phyloP scores from a whole-genome alignment of 2,113 vertebrate genomes.

The Cercocebus atys region DNA sequence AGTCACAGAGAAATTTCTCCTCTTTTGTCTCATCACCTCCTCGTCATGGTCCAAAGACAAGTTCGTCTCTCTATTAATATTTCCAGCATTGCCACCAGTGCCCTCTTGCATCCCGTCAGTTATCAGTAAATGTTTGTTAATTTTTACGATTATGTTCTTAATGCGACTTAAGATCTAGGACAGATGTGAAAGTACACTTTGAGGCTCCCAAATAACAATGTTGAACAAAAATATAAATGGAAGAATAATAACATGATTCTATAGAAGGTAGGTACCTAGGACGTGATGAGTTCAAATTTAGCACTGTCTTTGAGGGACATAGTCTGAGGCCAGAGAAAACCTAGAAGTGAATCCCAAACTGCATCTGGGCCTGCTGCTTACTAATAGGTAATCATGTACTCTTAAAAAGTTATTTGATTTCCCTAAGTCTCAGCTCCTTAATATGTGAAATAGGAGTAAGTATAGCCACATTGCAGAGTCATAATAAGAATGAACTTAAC shows the following conservation, averaged over 20 bases:
- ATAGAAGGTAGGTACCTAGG: neutral
- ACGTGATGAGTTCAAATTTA: neutral
- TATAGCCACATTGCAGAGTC: neutral
- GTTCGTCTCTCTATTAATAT: conserved; percentile 52
- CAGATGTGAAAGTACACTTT: neutral
- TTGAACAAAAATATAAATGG: neutral
- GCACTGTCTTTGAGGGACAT: neutral
- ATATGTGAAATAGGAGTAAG: neutral
- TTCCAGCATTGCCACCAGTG: neutral
- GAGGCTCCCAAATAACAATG: neutral
- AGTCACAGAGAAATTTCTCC: conserved; percentile 3
- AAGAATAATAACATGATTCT: neutral
- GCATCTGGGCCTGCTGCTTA: neutral
- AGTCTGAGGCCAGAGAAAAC: neutral
- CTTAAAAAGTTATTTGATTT: neutral
- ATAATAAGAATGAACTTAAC: neutral
- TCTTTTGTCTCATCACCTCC: neutral
- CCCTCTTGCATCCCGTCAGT: neutral
- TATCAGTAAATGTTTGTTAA: neutral
- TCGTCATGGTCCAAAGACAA: neutral
- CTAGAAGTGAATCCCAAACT: neutral
- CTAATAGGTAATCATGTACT: neutral
- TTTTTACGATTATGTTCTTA: neutral
- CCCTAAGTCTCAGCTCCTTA: neutral
- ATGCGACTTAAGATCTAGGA: neutral